A percentile compares a stretch with the other conserved stretches of the same genome.
Conservation (phyloP, 2,113 vertebrate genomes). For the Illadopsis cleaveri region DNA sequence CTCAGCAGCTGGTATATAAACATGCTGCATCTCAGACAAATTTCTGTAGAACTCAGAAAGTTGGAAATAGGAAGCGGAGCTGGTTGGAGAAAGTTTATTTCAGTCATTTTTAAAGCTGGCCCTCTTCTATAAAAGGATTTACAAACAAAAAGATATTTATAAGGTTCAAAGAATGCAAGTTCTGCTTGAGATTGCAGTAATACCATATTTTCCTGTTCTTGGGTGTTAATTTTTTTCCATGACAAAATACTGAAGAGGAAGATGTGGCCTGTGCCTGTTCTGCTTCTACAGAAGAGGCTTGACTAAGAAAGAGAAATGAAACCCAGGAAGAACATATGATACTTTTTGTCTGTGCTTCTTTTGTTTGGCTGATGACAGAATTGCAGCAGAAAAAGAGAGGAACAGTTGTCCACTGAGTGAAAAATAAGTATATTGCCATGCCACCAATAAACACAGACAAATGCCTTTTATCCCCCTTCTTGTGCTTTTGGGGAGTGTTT, state of each 20-base stretch:
- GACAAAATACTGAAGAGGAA: slow-evolving; percentile 22
- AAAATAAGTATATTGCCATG: neutral
- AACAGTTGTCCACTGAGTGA: neutral
- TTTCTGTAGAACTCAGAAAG: slow-evolving; percentile 1
- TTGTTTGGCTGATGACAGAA: neutral
- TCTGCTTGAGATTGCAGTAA: slow-evolving; percentile 14
- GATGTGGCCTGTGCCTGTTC: neutral
- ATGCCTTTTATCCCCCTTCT: neutral
- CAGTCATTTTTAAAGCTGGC: slow-evolving; percentile 16
- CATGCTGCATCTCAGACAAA: neutral
- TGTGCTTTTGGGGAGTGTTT: neutral
- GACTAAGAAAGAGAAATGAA: neutral
- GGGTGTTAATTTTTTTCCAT: neutral
- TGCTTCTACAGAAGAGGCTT: neutral
- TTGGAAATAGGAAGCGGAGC: neutral
- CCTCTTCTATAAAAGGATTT: slow-evolving; percentile 33
- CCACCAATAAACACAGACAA: neutral
- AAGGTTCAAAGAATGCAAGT: neutral
- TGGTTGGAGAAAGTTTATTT: slow-evolving; percentile 16
- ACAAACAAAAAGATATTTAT: slow-evolving; percentile 37
- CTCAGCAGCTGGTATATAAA: neutral
- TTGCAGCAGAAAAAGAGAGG: neutral
- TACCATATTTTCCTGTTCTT: neutral
- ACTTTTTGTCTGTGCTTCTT: neutral
- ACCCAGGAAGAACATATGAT: neutral